Percentiles rank a stretch among this genome's conserved stretches.
Conservation (phyloP, 2,888 invertebrate genomes). For the Drosophila mimica region DNA sequence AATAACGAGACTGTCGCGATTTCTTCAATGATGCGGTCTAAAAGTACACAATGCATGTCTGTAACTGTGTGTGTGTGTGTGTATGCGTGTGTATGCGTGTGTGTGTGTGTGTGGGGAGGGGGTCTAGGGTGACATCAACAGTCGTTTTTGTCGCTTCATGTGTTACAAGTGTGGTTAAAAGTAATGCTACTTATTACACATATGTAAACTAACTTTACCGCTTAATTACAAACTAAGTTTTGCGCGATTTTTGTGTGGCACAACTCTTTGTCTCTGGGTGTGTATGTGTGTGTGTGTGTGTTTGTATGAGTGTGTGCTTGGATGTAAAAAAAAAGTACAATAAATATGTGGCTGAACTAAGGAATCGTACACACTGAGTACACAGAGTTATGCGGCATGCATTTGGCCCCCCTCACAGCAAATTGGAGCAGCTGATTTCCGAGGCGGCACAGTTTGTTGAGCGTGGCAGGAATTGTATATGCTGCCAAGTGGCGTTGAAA, state of each 20-base stretch:
- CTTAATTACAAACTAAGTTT: slow-evolving; percentile 52
- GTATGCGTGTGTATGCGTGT: not conserved
- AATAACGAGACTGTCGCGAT: slow-evolving; percentile 22
- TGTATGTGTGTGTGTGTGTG: slow-evolving; percentile 15
- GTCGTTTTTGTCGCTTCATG: slow-evolving; percentile 46
- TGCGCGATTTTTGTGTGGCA: slow-evolving; percentile 45
- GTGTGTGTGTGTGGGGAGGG: not conserved
- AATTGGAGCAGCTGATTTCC: slow-evolving; percentile 78
- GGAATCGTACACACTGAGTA: slow-evolving; percentile 52
- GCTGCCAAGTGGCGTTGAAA: slow-evolving; percentile 84
- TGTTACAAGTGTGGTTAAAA: slow-evolving; percentile 25
- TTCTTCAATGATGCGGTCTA: slow-evolving; percentile 26
- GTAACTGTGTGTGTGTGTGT: slow-evolving; percentile 3
- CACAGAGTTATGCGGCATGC: slow-evolving; percentile 19
- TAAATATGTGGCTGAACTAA: slow-evolving; percentile 66
- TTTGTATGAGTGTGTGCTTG: slow-evolving; percentile 18
- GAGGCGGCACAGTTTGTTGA: slow-evolving; percentile 81
- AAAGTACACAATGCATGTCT: slow-evolving; percentile 19
- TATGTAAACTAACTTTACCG: slow-evolving; percentile 24
- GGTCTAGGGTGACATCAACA: slow-evolving; percentile 59
- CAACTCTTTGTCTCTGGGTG: slow-evolving; percentile 12
- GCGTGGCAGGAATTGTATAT: slow-evolving; percentile 83
- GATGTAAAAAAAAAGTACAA: slow-evolving; percentile 63
- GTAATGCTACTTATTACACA: slow-evolving; percentile 35
- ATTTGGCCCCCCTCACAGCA: slow-evolving; percentile 66